Base-by-base conservation (phyloP, 2,888 invertebrate genomes). In the Sarcophaga carnaria region DNA sequence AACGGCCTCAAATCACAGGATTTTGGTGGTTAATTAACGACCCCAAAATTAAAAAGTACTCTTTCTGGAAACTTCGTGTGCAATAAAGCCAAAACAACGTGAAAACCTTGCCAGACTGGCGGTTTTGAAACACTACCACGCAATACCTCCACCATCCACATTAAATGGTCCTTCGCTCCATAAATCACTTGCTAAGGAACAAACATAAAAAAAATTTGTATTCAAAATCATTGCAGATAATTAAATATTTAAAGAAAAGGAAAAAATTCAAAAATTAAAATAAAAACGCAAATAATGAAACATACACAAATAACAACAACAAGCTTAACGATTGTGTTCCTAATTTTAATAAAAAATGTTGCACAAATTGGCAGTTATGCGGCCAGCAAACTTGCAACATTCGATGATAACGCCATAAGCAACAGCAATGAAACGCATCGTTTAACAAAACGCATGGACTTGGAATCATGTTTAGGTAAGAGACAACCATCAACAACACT, bases 391-490 rank as follows among this genome's bases (percentile, higher is more conserved):
- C 85, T 88, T 64, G 75, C 71, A 81, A 75, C 87, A 72, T 37
- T 87, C 71, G 27, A 83, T 84, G 59, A 60, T 47, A 76, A 75
- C 62, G 69, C 45, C 37, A 12, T 45, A 47, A 54, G 22, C 71
- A 71, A 54, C 85, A 71, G 59, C 79, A 67, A 77, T 89, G 90
- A 90, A 80, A 89, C 88, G 85, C 93, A 92, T 90, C 92, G 85
- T 3, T 87, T 93, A 80, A 90, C 90, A 88, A 94, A 93, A 83
- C 92, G 93, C 85, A 93, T 93, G 92, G 93, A 93, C 87, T 89
- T 94, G 88, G 93, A 93, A 77, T 89, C 90, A 11, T 94, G 94
- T 89, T 90, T 93, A 89, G 92, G 93, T 93, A 90, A 91, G 87
- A 67, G 71, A 49, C 17, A 8, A 37, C 8, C 37, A 37, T 37